Base-by-base conservation (phyloP, 2,113 vertebrate species). In the Herpailurus yagouaroundi region DNA sequence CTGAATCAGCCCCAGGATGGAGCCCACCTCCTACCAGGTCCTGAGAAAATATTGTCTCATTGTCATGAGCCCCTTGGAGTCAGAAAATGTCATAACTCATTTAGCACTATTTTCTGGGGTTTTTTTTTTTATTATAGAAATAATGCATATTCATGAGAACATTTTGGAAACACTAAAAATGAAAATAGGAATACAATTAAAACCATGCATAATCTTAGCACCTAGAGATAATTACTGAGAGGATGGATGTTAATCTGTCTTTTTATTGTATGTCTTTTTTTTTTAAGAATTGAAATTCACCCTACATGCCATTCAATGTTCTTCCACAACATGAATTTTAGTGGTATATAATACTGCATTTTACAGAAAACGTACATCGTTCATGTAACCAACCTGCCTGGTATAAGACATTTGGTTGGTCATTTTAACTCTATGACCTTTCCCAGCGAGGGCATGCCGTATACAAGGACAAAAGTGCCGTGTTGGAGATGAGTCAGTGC, bases 131-230 rank as follows among this genome's bases (percentile, higher is more conserved):
- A 93, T 89, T 77, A 71, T 85, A 18, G 52, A 85, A 89, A 50
- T 60, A 89, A 12, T 94, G 8, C 14, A 0, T 77, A 60, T 74
- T 31, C 82, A 96, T 89, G 63, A 86, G n/a, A 84, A 89, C 48
- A 79, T 86, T 96, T 88, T 89, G 21, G 80, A 93, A 93, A 77
- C 73, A 69, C 29, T 83, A 73, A 93, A 85, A 95, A 60, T 94
- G 50, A 93, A 98, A 96, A 83, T 55, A 68, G 89, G 38, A 93
- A 91, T 81, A 77, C 97, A 91, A 95, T 95, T 89, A 94, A 96
- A 85, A 76, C 41, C 31, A 83, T 79, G 77, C 25, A 79, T 95
- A 94, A 97, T 80, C 60, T 92, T 48, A 86, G 25, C 45, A 89
- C 45, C 69, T 92, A 90, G 71, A 96, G 84, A 50, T 33, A 95